Percentiles rank a stretch among this genome's conserved stretches.
phyloP scores from a whole-genome alignment of 2,888 invertebrate species.

The Scaptomyza parva region DNA sequence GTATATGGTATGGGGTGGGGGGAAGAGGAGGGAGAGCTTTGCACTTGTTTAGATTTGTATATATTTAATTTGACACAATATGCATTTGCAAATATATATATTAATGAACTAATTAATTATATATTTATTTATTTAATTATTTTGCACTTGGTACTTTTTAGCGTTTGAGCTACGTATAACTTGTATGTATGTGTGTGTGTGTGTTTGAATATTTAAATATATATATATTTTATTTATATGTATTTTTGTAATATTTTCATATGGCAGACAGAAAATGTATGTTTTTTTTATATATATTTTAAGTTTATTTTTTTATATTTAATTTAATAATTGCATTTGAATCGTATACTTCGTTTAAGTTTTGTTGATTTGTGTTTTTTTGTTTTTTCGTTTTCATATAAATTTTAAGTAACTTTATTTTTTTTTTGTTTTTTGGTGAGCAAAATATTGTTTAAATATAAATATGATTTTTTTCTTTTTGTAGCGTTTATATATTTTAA shows the following conservation, averaged over 20 bases:
- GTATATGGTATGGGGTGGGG: neutral
- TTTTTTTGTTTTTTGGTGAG: slow-evolving; percentile 70
- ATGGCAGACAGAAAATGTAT: slow-evolving; percentile 70
- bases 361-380: slow-evolving; percentile 55
- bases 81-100: slow-evolving; percentile 38
- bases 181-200: slow-evolving; percentile 55
- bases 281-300: slow-evolving; percentile 59
- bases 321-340: slow-evolving; percentile 83
- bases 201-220: slow-evolving; percentile 56
- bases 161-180: slow-evolving; percentile 74
- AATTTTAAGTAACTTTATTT: slow-evolving; percentile 56
- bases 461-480: slow-evolving; percentile 37
- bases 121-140: slow-evolving; percentile 35
- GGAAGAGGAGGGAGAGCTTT: neutral
- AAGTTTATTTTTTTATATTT: slow-evolving; percentile 59
- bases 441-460: slow-evolving; percentile 76
- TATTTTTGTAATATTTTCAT: slow-evolving; percentile 43
- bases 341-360: slow-evolving; percentile 82
- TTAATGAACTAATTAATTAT: slow-evolving; percentile 48
- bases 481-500: slow-evolving; percentile 40
- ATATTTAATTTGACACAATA: slow-evolving; percentile 74
- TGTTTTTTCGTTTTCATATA: too few relatives aligned
- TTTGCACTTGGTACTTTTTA: slow-evolving; percentile 82
- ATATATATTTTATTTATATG: slow-evolving; percentile 32
- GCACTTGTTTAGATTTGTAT: slow-evolving; percentile 31